Percentiles rank a stretch among this genome's conserved stretches.
phyloP scores from a whole-genome alignment of 1,140 invertebrate genomes.

The Drosophila lowei region DNA sequence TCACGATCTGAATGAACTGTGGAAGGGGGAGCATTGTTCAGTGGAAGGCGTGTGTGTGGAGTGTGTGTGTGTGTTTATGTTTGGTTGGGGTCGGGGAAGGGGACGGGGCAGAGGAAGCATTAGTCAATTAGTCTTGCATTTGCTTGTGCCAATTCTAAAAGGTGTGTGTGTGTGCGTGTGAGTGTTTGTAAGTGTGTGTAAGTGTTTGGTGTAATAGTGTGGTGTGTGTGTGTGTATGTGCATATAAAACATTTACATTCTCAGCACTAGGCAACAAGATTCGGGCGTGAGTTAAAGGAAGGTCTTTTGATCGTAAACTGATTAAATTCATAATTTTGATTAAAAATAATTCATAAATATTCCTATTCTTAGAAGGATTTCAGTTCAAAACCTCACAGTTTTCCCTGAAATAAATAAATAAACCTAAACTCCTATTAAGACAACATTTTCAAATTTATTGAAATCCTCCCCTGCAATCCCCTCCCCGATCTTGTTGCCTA shows the following conservation, averaged over 20 bases:
- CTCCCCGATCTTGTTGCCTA: constrained; percentile 50
- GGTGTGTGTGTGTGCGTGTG: constrained; percentile 29
- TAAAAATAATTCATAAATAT: too few species aligned
- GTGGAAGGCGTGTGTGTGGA: constrained; percentile 41
- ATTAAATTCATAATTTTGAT: too few species aligned
- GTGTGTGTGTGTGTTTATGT: constrained; percentile 32
- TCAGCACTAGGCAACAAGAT: constrained; percentile 59
- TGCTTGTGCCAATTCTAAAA: constrained; percentile 65
- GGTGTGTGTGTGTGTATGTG: constrained; percentile 40
- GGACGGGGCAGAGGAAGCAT: constrained; percentile 50
- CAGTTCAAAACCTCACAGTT: neutral
- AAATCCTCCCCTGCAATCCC: too few species aligned
- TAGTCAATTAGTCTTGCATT: constrained; percentile 73
- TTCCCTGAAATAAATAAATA: neutral
- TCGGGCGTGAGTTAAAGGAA: neutral
- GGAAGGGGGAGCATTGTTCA: constrained; percentile 60
- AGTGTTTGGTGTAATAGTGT: constrained; percentile 22
- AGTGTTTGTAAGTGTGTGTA: constrained; percentile 21
- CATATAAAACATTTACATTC: constrained; percentile 57
- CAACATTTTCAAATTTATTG: too few species aligned
- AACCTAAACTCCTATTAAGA: neutral
- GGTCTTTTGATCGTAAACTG: too few species aligned
- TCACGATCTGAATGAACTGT: constrained; percentile 95
- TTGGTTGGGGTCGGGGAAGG: constrained; percentile 13
- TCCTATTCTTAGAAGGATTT: too few species aligned